Base-by-base conservation (phyloP, 1,140 invertebrate species). In the Drosophila sproati region DNA sequence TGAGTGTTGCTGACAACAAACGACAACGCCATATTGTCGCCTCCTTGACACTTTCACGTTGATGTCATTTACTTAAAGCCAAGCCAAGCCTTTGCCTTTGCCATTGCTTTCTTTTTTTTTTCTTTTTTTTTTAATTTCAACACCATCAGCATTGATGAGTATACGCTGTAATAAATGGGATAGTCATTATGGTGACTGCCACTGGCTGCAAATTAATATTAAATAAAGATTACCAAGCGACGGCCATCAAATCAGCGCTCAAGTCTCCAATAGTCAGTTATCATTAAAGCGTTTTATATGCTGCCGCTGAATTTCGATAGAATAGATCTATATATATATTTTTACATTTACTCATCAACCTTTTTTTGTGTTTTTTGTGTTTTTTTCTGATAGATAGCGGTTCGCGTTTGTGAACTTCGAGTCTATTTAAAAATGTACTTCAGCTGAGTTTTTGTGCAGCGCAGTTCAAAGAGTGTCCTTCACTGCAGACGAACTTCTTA, bases 401-500 rank as follows among this genome's bases (percentile, higher is more conserved):
- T 43, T 43, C 34, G 34, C 34, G 34, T 34, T 20, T 20, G 20
- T 20, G 20, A 20, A 20, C 1, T 20, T 34, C 34, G 34, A 34
- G 4, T 4, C 5, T 47, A 47, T 48, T 29, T 7, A 29, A 6
- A 29, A 48, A 48, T 48, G 50, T 10, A 52, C 10, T 52, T 52
- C 4, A 5, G 4, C 32, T n/a, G n/a, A 52, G 50, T 31, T 34
- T 20, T 43, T 43, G 39, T n/a, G 31, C 31, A 12, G 31, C 50
- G 39, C 4, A 48, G 39, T 43, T 43, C 47, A 10, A 52, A 57
- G 34, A 56, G 54, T 47, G 31, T 28, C 34, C 34, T 61, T 37
- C 48, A 32, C 8, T 39, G 32, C 48, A 57, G 57, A 66, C 35
- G 31, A 77, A 62, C 80, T 75, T 81, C 68, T 78, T 79, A 79